These are phyloP conservation scores for Deilephila porcellus DNA, from an alignment of 2,888 invertebrate species.

Conservation along the genomic window DNA sequence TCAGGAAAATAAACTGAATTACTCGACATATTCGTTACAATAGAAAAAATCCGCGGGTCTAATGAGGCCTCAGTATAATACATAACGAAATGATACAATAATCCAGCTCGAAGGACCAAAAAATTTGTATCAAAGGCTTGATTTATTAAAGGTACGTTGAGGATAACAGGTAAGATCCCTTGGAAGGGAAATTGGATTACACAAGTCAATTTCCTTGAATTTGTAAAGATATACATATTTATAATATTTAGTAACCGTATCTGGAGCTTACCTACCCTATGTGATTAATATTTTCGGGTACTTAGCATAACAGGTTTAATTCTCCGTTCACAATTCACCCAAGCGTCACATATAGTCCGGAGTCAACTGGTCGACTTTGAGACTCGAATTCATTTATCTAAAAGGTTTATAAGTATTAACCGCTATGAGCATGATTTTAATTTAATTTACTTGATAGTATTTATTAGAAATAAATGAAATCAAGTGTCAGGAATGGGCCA, in stretches of 20 bases:
- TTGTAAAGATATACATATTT: neutral
- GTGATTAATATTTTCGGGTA: neutral
- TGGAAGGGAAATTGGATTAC: slow-evolving; percentile 30
- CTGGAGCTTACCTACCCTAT: neutral
- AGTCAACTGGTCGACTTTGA: no score
- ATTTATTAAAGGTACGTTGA: slow-evolving; percentile 1
- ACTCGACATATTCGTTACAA: neutral
- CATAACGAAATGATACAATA: neutral
- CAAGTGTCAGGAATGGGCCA: no score
- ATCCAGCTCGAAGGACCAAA: neutral
- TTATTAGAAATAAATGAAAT: no score
- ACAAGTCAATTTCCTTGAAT: slow-evolving; percentile 36
- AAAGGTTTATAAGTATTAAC: no score
- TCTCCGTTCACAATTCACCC: no score
- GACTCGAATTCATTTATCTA: no score
- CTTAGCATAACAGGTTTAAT: neutral
- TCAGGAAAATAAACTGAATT: no score
- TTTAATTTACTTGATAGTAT: no score
- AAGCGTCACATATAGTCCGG: no score
- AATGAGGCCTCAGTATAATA: neutral
- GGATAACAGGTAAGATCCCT: neutral
- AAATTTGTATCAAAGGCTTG: slow-evolving; percentile 1
- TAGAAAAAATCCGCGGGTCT: neutral
- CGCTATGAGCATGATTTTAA: no score
- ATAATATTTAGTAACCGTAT: neutral